Evolutionary conservation across 2,113 vertebrate species (phyloP), one percentile per base, ranked within the genome.

Genomic region (Nycticebus coucang): DNA sequence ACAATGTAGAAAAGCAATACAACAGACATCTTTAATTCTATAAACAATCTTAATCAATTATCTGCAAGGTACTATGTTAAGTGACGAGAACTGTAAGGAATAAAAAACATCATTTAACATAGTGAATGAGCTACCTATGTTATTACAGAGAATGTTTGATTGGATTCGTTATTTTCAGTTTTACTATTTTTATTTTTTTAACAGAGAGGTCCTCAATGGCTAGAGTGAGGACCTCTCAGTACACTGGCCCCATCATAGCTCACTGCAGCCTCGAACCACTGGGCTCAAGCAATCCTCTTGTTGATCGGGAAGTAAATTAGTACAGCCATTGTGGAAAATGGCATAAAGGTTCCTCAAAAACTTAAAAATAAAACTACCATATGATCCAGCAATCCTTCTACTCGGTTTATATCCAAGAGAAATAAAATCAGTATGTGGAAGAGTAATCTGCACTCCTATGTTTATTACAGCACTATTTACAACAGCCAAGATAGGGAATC

Each of bases 21-120:
- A 89, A 93, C 41, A 72, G 5, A 30, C n/a, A 64, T 72, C 62
- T 89, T 78, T 78, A 95, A 93, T 60, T 82, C 24, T 75, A 69
- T 74, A 87, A 57, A 91, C 26, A 84, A 72, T 62, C 18, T 35
- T 50, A 50, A 68, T 60, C 50, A 77, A 69, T 69, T 84, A 77
- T 55, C 55, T 84, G 19, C 24, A 22, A 64, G 17, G 41, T 79
- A 89, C 35, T 72, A 4, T 83, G 80, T 71, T 78, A 95, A 75
- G 26, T 37, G 12, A 89, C 7, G 62, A 13, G 26, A 89, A 45
- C 72, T 21, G 72, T 15, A 33, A 45, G 7, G 9, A 7, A 26
- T 62, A 69, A 60, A 92, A 83, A 77, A 4, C 15, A 79, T n/a
- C 28, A 33, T 41, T 84, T 79, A 45, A 45, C 2, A 57, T 5